phyloP scores from a whole-genome alignment of 2,113 vertebrate genomes.

The Suricata suricatta region DNA sequence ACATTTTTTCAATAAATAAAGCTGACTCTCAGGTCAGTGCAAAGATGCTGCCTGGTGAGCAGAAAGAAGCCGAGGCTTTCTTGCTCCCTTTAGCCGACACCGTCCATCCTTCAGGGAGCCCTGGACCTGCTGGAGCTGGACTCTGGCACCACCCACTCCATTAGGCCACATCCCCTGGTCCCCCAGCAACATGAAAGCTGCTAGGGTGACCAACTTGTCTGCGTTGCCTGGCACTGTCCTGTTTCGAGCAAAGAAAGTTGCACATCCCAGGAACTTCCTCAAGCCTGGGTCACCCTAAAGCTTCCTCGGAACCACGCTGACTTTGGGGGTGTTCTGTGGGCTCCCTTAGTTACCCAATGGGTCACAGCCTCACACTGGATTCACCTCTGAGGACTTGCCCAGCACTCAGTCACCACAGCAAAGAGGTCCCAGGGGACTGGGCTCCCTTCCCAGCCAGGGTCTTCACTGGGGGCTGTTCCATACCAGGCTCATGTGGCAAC shows the following conservation, averaged over 20 bases:
- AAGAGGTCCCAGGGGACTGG: neutral
- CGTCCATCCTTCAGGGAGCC: too few species aligned
- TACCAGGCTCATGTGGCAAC: neutral
- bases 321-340: neutral
- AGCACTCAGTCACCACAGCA: fast-evolving
- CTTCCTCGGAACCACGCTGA: neutral
- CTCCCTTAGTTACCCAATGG: neutral
- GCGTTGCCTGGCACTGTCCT: neutral
- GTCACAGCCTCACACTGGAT: neutral
- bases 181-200: neutral
- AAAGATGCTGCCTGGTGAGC: too few species aligned
- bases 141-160: neutral
- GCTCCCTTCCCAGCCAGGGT: neutral
- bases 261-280: neutral
- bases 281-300: neutral
- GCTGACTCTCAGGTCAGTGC: too few species aligned
- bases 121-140: too few species aligned
- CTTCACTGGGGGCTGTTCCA: neutral
- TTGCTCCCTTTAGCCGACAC: too few species aligned
- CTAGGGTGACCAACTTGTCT: neutral
- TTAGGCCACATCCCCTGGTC: neutral
- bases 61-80: too few species aligned
- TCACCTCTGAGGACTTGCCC: neutral
- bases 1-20: too few species aligned
- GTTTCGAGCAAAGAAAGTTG: neutral